These are phyloP conservation scores for Gopherus flavomarginatus DNA, from an alignment of 2,113 vertebrate genomes.

Conservation along the genomic window DNA sequence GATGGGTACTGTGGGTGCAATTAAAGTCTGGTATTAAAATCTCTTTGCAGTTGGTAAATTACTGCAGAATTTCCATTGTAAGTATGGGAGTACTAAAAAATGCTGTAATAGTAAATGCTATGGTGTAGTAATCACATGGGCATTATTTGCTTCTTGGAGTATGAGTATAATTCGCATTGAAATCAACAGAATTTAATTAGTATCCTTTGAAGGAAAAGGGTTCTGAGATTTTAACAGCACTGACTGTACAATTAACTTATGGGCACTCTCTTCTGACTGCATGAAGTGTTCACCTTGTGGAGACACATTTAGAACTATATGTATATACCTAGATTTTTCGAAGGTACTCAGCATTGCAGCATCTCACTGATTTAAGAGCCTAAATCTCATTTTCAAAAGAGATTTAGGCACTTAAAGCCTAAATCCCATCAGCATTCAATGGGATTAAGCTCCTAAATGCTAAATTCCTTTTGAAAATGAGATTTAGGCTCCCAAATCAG, in stretches of 20 bases:
- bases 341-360: no score
- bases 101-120: not conserved
- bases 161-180: not conserved
- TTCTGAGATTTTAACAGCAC: not conserved
- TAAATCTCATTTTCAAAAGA: no score
- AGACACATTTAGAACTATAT: not conserved
- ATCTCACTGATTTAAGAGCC: no score
- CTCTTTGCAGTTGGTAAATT: not conserved
- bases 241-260: not conserved
- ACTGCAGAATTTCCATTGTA: not conserved
- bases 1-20: not conserved
- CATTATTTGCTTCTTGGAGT: not conserved
- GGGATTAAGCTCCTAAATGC: no score
- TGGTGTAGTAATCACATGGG: not conserved
- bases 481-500: no score
- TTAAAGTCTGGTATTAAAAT: not conserved
- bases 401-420: no score
- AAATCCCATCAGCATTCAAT: no score
- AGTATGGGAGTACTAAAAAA: not conserved
- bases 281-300: not conserved
- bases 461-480: no score
- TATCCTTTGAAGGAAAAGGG: not conserved
- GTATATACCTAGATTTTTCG: not conserved
- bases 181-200: not conserved
- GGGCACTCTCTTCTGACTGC: not conserved